Evolutionary conservation across 2,797 vertebrate species (phyloP).

Genomic region (Brachyrhaphis roseni): DNA sequence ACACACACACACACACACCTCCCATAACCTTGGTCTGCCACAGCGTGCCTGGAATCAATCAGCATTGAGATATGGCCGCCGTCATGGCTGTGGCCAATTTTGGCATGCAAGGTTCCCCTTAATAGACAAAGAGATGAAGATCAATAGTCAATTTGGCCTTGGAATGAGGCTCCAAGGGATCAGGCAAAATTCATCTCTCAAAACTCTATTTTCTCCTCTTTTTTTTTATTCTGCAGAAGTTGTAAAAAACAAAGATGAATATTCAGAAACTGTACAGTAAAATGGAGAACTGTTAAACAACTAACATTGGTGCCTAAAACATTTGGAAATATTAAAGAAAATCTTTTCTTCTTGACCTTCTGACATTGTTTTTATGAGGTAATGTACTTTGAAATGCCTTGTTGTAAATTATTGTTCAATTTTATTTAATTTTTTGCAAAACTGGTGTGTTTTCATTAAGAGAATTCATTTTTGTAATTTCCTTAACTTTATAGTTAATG

Average conservation of each 20-base stretch:
- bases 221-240: slow-evolving; percentile 34
- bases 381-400: too few species aligned
- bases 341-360: neutral
- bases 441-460: too few species aligned
- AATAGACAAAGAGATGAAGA: slow-evolving; percentile 77
- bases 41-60: slow-evolving; percentile 73
- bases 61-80: slow-evolving; percentile 69
- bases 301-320: neutral
- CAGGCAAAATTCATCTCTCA: slow-evolving; percentile 68
- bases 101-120: slow-evolving; percentile 73
- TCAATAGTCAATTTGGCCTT: slow-evolving; percentile 84
- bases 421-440: too few species aligned
- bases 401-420: too few species aligned
- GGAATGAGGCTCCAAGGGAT: slow-evolving; percentile 70
- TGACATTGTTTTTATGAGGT: neutral
- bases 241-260: slow-evolving; percentile 55
- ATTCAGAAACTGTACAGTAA: slow-evolving; percentile 37
- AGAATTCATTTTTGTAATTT: too few species aligned
- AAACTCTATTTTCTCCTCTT: slow-evolving; percentile 45
- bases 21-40: slow-evolving; percentile 57
- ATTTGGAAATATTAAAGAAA: neutral
- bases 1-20: slow-evolving; percentile 2
- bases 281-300: neutral
- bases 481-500: too few species aligned
- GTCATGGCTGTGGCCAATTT: slow-evolving; percentile 65